phyloP scores from a whole-genome alignment of 2,888 invertebrate genomes.

The Tortrix viridana region DNA sequence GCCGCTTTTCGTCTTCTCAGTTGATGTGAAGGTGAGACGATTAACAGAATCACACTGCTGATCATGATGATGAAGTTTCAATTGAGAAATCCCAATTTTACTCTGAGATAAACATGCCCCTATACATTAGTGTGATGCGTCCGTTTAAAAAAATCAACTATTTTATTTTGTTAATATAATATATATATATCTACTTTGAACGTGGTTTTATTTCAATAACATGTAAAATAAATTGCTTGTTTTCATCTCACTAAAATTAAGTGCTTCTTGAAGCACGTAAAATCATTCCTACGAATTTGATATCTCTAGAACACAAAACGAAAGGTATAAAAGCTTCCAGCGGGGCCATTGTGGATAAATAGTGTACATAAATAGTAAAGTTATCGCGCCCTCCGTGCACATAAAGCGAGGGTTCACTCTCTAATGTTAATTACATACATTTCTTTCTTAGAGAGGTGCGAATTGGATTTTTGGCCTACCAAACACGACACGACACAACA shows the following conservation, averaged over 20 bases:
- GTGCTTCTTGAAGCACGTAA: background rate
- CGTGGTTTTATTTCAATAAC: no score
- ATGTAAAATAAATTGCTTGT: background rate
- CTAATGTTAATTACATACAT: conserved; percentile 34
- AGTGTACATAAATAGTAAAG: conserved; percentile 31
- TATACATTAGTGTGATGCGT: no score
- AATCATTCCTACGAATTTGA: conserved; percentile 29
- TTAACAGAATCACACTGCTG: no score
- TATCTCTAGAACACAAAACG: conserved; percentile 28
- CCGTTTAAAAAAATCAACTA: no score
- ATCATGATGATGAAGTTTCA: no score
- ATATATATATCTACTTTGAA: no score
- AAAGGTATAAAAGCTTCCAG: conserved; percentile 10
- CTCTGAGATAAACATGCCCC: no score
- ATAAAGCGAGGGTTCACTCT: conserved; percentile 30
- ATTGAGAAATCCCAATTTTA: no score
- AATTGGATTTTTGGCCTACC: conserved; percentile 24
- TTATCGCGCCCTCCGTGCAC: conserved; percentile 30
- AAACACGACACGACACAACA: no score
- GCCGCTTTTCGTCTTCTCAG: no score
- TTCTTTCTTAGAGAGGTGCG: conserved; percentile 23
- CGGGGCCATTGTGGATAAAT: conserved; percentile 18
- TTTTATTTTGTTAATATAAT: no score
- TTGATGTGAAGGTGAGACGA: no score
- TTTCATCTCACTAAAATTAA: background rate